Evolutionary conservation across 2,113 vertebrate genomes (phyloP).

Genomic region (pig (Sus scrofa)): DNA sequence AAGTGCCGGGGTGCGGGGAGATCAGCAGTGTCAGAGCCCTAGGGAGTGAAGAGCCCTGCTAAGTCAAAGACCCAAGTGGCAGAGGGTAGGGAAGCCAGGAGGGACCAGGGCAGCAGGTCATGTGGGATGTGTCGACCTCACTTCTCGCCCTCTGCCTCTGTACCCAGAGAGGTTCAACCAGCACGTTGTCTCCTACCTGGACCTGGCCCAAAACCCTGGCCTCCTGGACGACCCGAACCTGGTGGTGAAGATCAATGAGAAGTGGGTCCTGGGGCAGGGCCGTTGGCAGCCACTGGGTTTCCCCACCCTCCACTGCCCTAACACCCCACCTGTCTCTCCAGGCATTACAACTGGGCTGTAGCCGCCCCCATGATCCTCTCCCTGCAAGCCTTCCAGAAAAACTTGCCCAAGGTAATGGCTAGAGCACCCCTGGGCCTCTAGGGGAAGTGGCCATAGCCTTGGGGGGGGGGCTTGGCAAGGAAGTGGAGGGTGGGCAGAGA

Average conservation of each 20-base stretch:
- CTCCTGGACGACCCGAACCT: conserved; percentile 95
- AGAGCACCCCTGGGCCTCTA: background rate
- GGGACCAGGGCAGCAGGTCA: background rate
- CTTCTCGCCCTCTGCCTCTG: conserved; percentile 15
- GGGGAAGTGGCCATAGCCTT: background rate
- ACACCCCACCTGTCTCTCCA: conserved; percentile 78
- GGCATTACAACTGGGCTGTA: conserved; percentile 97
- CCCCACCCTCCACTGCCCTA: rapidly evolving
- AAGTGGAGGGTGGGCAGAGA: background rate
- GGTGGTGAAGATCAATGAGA: conserved; percentile 94
- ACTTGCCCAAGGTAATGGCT: conserved; percentile 93
- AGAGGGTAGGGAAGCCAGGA: background rate
- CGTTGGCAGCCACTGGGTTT: background rate
- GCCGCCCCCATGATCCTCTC: conserved; percentile 97
- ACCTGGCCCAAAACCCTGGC: conserved; percentile 94
- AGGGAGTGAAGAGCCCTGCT: background rate
- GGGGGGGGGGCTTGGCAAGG: background rate
- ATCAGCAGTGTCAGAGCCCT: background rate
- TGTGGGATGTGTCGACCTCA: background rate
- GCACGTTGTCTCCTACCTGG: conserved; percentile 93
- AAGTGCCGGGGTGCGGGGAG: background rate
- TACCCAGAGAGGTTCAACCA: conserved; percentile 92
- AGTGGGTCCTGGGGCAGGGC: conserved; percentile 87
- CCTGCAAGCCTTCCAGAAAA: conserved; percentile 95
- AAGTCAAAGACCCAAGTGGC: background rate